Evolutionary conservation across 2,888 invertebrate species (phyloP).

Genomic region (Andrena hattorfiana): DNA sequence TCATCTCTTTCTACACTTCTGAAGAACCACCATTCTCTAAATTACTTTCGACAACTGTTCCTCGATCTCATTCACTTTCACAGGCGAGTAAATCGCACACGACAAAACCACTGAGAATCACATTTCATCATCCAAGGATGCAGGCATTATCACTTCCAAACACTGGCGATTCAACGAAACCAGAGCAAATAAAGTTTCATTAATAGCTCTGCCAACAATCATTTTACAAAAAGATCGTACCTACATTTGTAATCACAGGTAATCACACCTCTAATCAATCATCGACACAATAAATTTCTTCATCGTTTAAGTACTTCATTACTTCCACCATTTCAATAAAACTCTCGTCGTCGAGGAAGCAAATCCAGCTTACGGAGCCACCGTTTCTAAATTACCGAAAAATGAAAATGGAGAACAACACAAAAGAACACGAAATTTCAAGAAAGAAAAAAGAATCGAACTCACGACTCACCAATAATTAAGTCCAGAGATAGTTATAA

Average conservation of each 20-base stretch:
- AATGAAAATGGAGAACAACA: background rate
- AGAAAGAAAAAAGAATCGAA: background rate
- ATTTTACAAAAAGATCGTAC: no score
- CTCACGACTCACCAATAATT: conserved; percentile 84
- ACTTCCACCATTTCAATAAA: no score
- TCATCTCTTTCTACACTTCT: background rate
- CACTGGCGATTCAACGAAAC: background rate
- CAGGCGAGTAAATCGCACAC: conserved; percentile 14
- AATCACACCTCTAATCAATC: no score
- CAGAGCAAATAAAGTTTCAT: background rate
- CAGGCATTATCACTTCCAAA: background rate
- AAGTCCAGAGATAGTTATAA: conserved; percentile 83
- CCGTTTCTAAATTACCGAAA: background rate
- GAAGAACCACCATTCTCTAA: background rate
- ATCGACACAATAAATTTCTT: no score
- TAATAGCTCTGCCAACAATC: no score
- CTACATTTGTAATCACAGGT: no score
- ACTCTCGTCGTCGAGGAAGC: no score
- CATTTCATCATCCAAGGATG: background rate
- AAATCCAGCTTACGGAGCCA: no score
- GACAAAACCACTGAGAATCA: background rate
- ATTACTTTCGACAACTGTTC: background rate
- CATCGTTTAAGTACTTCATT: no score
- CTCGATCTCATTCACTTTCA: conserved; percentile 31
- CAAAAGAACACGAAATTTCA: background rate